Conservation (phyloP, 2,113 vertebrate genomes). For the Balaeniceps rex region DNA sequence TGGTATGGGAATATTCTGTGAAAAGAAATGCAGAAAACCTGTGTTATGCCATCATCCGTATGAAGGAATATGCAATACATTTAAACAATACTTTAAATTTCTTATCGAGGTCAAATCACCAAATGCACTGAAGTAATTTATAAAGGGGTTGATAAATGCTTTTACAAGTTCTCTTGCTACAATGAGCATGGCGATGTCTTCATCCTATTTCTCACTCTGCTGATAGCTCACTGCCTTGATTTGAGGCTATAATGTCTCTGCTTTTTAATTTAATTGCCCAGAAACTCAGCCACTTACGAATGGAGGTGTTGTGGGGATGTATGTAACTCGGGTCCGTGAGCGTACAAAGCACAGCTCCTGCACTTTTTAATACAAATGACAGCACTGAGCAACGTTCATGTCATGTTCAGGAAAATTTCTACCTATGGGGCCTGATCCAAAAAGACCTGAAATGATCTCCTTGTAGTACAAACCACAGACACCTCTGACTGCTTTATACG, state of each 20-base stretch:
- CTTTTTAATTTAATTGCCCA: neutral
- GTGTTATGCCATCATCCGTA: neutral
- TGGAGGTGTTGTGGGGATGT: accelerated
- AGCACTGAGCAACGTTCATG: neutral
- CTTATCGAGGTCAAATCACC: neutral
- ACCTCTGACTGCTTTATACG: neutral
- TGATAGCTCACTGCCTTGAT: neutral
- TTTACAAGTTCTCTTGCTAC: neutral
- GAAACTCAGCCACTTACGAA: neutral
- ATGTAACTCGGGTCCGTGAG: neutral
- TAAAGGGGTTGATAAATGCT: neutral
- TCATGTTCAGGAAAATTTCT: neutral
- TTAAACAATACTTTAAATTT: neutral
- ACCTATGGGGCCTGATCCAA: neutral
- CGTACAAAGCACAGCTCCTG: neutral
- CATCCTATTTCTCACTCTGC: neutral
- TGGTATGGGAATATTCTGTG: slow-evolving; percentile 91
- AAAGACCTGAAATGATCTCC: neutral
- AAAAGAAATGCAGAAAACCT: neutral
- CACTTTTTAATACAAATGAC: accelerated
- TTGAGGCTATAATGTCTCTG: neutral
- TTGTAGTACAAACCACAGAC: neutral
- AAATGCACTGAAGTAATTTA: neutral
- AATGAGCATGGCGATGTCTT: neutral
- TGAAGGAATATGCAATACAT: neutral